Evolutionary conservation across 2,113 vertebrate species (phyloP), one percentile per base, ranked within the genome.

Genomic region (Falcunculus frontatus): DNA sequence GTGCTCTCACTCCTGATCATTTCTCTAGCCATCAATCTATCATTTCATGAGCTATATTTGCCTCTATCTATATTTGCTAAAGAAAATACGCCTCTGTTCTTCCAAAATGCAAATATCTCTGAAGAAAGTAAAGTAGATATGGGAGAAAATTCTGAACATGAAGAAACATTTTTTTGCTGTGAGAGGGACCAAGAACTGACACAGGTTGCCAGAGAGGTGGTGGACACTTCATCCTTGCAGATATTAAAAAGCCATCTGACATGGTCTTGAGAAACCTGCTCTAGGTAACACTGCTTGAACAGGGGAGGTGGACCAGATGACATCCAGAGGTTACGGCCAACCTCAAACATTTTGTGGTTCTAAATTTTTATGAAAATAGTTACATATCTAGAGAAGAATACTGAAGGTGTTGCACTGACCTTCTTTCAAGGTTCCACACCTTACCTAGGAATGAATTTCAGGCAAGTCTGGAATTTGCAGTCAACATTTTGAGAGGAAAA

Each of bases 131-230:
- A 80, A 59, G 26, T 13, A 55, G 11, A 56, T 33, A 14, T 8
- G 4, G 29, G 19, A 82, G 32, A 49, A 65, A 49, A 57, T n/a
- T 73, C 27, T 69, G 59, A 68, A n/a, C 13, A 46, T 53, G 11
- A 3, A 2, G 21, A 75, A 84, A 52, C 1, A 6, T 2, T 19
- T 56, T 78, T 67, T 85, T 70, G 21, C 47, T 20, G 3, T 57
- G 13, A 79, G 13, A 4, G 3, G 49, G 42, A 72, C 29, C 0
- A 4, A 59, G 16, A 19, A 49, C 9, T 59, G 53, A 52, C 16
- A n/a, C 3, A 37, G 6, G 1, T n/a, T 91, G 6, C 12, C 1
- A 1, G 15, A 75, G 37, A 67, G 4, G 3, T 37, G 17, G 17
- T 60, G 2, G 13, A 41, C 3, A 20, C 9, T 70, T 56, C 9